A percentile compares a stretch with the other conserved stretches of the same genome.
These are phyloP conservation scores for Isurus oxyrinchus DNA, from an alignment of 2,113 vertebrate species.

Conservation along the genomic window DNA sequence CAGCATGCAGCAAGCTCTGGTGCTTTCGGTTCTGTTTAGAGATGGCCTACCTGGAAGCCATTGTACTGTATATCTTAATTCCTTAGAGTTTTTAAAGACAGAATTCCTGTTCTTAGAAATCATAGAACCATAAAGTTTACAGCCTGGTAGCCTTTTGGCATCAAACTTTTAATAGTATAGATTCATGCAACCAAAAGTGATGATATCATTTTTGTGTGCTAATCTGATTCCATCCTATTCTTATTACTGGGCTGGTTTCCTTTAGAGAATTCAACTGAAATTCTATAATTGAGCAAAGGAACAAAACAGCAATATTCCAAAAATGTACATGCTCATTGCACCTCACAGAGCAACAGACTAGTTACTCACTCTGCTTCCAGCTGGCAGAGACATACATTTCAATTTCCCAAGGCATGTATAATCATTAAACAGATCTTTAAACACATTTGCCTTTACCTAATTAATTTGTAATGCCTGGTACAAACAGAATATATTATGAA, in stretches of 20 bases:
- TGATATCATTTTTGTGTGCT: background rate
- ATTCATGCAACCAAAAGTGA: background rate
- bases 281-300: background rate
- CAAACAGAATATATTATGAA: slow-evolving; percentile 9
- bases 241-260: background rate
- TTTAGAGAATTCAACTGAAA: background rate
- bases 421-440: background rate
- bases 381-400: background rate
- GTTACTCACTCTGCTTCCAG: background rate
- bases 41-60: background rate
- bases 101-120: background rate
- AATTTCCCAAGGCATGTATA: slow-evolving; percentile 10
- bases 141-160: background rate
- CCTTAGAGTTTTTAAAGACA: background rate
- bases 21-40: background rate
- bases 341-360: background rate
- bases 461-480: background rate
- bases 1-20: background rate
- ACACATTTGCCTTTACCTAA: background rate
- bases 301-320: background rate
- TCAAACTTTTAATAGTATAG: background rate
- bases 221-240: background rate
- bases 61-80: background rate
- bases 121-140: background rate
- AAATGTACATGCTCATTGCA: background rate